Evolutionary conservation across 2,797 vertebrate species (phyloP).

Genomic region (Peromyscus eremicus): DNA sequence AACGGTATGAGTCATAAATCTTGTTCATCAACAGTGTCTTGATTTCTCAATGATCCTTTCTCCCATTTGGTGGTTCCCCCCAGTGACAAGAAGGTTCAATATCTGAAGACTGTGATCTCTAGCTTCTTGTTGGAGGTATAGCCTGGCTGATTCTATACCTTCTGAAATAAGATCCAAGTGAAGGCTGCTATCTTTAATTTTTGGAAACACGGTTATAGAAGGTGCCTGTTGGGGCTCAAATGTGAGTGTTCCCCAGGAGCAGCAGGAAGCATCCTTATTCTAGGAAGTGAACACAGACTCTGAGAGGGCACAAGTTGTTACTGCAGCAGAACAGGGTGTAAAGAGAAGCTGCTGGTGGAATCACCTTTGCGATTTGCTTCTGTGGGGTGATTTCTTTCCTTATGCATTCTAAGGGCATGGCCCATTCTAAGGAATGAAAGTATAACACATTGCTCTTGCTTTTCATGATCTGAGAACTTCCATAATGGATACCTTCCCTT

Average conservation of each 20-base stretch:
- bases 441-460: not conserved
- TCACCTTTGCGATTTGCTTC: not conserved
- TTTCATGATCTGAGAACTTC: not conserved
- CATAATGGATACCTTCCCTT: too few species aligned
- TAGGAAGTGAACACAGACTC: not conserved
- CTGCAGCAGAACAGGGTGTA: not conserved
- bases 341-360: not conserved
- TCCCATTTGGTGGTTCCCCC: not conserved
- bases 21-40: constrained; percentile 2
- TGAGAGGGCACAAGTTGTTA: not conserved
- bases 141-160: not conserved
- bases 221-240: not conserved
- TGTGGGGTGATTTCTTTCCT: not conserved
- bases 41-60: not conserved
- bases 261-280: not conserved
- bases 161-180: not conserved
- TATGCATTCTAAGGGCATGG: fast-evolving
- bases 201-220: not conserved
- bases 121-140: not conserved
- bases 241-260: not conserved
- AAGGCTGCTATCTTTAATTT: not conserved
- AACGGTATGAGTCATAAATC: not conserved
- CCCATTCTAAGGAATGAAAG: not conserved
- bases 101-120: constrained; percentile 11
- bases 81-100: not conserved